Evolutionary conservation across 2,888 invertebrate genomes (phyloP).

Genomic region (Caenorhabditis wallacei): DNA sequence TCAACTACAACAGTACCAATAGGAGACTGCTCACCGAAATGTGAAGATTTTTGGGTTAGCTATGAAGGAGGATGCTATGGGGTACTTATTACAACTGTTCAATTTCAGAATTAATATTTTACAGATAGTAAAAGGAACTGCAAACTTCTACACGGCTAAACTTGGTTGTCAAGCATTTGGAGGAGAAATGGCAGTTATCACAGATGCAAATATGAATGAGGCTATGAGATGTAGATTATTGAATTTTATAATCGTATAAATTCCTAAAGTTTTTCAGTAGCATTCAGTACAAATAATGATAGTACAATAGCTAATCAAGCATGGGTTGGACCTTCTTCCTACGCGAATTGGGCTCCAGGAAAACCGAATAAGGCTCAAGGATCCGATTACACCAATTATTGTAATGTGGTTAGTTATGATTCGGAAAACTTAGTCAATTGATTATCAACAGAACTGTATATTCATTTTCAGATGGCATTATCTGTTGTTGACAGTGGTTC

Average conservation of each 20-base stretch:
- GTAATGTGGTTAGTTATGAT: conserved; percentile 35
- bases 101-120: background rate
- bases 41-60: conserved; percentile 9
- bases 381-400: conserved; percentile 15
- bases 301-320: conserved; percentile 22
- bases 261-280: conserved; percentile 15
- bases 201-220: conserved; percentile 41
- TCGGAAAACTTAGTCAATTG: too few relatives aligned
- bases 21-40: conserved; percentile 11
- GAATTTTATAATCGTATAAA: background rate
- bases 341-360: conserved; percentile 39
- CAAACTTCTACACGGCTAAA: background rate
- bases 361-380: conserved; percentile 40
- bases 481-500: conserved; percentile 29
- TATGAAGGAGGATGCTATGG: conserved; percentile 41
- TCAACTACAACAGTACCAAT: background rate
- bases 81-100: background rate
- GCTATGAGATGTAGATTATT: conserved; percentile 37
- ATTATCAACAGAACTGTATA: too few relatives aligned
- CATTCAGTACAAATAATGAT: conserved; percentile 40
- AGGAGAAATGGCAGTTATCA: conserved; percentile 25
- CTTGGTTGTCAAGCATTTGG: conserved; percentile 25
- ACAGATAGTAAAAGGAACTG: conserved; percentile 38
- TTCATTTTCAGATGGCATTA: conserved; percentile 35
- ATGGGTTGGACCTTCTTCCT: conserved; percentile 35